Conservation (phyloP, 2,888 invertebrate species). For the Ornithoptera priamus region DNA sequence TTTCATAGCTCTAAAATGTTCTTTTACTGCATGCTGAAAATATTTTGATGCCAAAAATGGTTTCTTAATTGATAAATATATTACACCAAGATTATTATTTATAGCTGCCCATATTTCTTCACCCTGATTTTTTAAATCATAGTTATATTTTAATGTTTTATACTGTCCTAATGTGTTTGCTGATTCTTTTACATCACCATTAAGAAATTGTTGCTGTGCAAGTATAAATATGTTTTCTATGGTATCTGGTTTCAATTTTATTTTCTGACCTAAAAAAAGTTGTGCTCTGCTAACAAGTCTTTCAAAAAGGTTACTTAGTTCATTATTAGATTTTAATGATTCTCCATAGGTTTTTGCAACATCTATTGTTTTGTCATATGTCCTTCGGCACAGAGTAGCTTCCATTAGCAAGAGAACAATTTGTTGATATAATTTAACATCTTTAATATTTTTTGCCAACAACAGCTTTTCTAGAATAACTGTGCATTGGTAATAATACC, state of each 20-base stretch:
- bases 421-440: conserved; percentile 60
- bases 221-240: conserved; percentile 72
- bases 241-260: conserved; percentile 56
- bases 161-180: conserved; percentile 63
- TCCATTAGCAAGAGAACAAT: conserved; percentile 65
- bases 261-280: conserved; percentile 54
- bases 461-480: conserved; percentile 66
- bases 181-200: conserved; percentile 68
- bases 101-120: conserved; percentile 79
- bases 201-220: conserved; percentile 69
- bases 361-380: conserved; percentile 67
- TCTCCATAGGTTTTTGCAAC: conserved; percentile 64
- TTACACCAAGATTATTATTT: conserved; percentile 90
- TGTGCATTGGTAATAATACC: conserved; percentile 85
- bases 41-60: conserved; percentile 89
- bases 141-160: conserved; percentile 60
- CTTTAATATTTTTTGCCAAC: conserved; percentile 59
- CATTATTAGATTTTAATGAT: conserved; percentile 54
- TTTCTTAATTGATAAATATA: conserved; percentile 90
- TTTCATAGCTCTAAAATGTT: conserved; percentile 80
- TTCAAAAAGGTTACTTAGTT: conserved; percentile 60
- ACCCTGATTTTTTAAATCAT: conserved; percentile 66
- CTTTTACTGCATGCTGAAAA: conserved; percentile 88
- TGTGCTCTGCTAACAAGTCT: conserved; percentile 66
- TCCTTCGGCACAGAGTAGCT: conserved; percentile 66